Base-by-base conservation (phyloP, 2,888 invertebrate species). In the Timandra comae region DNA sequence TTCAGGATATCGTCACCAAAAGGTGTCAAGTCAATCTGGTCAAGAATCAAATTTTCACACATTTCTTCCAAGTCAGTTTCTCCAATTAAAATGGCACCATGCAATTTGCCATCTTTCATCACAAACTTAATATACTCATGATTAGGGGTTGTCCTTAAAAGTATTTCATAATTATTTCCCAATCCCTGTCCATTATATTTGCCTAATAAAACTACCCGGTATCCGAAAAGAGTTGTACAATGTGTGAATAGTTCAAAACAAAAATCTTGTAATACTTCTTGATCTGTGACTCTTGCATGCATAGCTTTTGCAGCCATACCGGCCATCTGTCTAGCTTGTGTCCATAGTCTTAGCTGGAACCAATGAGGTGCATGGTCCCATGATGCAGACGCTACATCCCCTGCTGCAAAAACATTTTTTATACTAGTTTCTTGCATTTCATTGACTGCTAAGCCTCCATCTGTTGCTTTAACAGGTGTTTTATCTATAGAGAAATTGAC, bases 231-330 rank as follows among this genome's bases (percentile, higher is more conserved):
- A 43, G 90, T 91, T 0, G 99, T 99, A 9, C 97, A 95, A 77
- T 99, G 99, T 0, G 97, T 93, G 65, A 99, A 99, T 20, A 99
- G 77, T 79, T 99, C 99, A 82, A 99, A 99, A 68, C 96, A 96
- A 71, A 99, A 97, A 72, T 99, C 99, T 77, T 93, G 94, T 34
- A 91, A 78, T 7, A 93, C 87, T 45, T 87, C 85, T 72, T 93
- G 90, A 4, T 88, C 82, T 7, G 74, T 86, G 4, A 88, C 62
- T 43, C 77, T 77, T 0, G 89, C 89, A 41, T 89, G 88, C 95
- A 99, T 98, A 35, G 93, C 91, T 69, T 94, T 93, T 0, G 96
- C 98, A 12, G 95, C 97, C 87, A 96, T 97, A 33, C 90, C 89
- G 6, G 98, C 99, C 98, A 98, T 98, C 78, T 98, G 98, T 33